A percentile compares a stretch with the other conserved stretches of the same genome.
These are phyloP conservation scores for Chelonus insularis DNA, from an alignment of 1,140 invertebrate genomes.

Conservation along the genomic window DNA sequence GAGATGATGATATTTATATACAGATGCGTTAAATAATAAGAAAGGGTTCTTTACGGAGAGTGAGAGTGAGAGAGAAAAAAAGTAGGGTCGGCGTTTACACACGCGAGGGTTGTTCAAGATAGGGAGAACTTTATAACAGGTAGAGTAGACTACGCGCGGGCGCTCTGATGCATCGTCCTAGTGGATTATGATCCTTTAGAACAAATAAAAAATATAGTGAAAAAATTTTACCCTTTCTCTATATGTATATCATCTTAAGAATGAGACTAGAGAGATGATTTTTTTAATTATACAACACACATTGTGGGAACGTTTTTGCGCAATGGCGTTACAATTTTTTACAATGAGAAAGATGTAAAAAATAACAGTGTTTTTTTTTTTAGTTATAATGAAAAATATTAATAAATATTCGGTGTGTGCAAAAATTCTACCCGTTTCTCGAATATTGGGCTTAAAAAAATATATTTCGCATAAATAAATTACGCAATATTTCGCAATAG, in stretches of 20 bases:
- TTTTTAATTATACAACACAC: not conserved
- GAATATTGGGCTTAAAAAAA: too few species aligned
- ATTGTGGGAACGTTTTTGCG: not conserved
- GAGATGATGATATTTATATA: slow-evolving; percentile 3
- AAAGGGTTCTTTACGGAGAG: slow-evolving; percentile 11
- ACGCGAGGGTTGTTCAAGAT: not conserved
- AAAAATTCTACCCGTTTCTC: too few species aligned
- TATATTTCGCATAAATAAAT: too few species aligned
- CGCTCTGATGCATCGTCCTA: slow-evolving; percentile 28
- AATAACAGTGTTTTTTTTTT: not conserved
- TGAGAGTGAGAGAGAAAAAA: slow-evolving; percentile 16
- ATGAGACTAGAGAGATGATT: not conserved
- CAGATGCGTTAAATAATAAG: slow-evolving; percentile 19
- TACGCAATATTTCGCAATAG: too few species aligned
- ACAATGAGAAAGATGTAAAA: not conserved
- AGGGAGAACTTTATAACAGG: slow-evolving; percentile 20
- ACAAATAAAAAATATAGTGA: slow-evolving; percentile 25
- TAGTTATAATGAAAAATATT: too few species aligned
- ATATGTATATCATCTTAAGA: not conserved
- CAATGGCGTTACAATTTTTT: not conserved
- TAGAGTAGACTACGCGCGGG: slow-evolving; percentile 9
- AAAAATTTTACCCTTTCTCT: slow-evolving; percentile 4
- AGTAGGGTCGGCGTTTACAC: not conserved
- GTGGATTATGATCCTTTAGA: slow-evolving; percentile 26
- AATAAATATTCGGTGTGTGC: too few species aligned